Base-by-base conservation (phyloP, 2,888 invertebrate genomes). In the Neoaliturus tenellus region DNA sequence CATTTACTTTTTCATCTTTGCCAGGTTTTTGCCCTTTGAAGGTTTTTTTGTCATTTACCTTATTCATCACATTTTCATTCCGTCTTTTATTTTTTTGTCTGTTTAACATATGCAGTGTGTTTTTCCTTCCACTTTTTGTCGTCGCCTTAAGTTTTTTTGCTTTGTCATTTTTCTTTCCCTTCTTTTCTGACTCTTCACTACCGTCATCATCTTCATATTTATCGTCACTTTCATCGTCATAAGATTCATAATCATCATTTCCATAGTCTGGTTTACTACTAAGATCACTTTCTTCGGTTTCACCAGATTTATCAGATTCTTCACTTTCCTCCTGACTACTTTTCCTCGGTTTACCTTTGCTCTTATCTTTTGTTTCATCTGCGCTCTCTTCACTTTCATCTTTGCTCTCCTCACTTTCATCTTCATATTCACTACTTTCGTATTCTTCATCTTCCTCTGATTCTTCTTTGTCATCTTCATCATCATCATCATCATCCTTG, bases 171-270 rank as follows among this genome's bases (percentile, higher is more conserved):
- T 62, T 28, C 31, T 62, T 31, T 12, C 12, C 31, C 62, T 62
- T 62, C 14, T 28, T 12, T 28, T 28, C 28, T 17, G 44, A 20
- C 12, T 71, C 75, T 6, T 39, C 33, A 8, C 23, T 35, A 14
- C 44, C 48, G 25, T 44, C 25, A 39, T 73, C 31, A 31, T 69
- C 75, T 48, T 44, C 75, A 44, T 75, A 41, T 17, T 75, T 48
- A 25, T 75, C 44, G 44, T 41, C 39, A 48, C 44, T 44, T 1
- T 75, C 75, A 28, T 48, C 33, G 2, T 71, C 75, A 35, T 75
- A 41, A 17, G 44, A 44, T 41, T 75, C 75, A 28, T 75, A 75
- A n/a, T 75, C 75, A 44, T 39, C 39, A n/a, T 69, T 69, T 33
- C 69, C 69, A 39, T 69, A 20, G n/a, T 69, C 69, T 8, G 69